These are phyloP conservation scores for Drosophila diplacantha DNA, from an alignment of 2,888 invertebrate species.

Conservation along the genomic window DNA sequence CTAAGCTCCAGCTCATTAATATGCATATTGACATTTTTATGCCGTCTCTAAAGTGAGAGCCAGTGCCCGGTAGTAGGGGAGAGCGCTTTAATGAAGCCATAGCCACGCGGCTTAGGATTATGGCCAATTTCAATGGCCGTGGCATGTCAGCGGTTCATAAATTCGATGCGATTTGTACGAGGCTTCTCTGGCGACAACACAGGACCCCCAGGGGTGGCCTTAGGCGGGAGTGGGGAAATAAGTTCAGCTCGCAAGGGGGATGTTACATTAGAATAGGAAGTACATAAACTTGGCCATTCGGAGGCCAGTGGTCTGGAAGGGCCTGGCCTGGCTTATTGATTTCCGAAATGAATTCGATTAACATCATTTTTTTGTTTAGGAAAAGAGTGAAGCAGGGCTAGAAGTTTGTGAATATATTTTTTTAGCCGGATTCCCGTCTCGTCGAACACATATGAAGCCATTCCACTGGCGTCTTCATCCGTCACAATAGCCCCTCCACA, in stretches of 20 bases:
- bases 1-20: conserved; percentile 54
- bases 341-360: conserved; percentile 10
- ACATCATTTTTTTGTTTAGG: background rate
- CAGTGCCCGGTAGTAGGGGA: conserved; percentile 25
- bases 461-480: conserved; percentile 33
- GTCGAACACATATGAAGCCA: conserved; percentile 13
- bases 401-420: conserved; percentile 10
- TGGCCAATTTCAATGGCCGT: conserved; percentile 56
- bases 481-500: conserved; percentile 21
- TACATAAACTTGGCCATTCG: conserved; percentile 19
- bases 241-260: background rate
- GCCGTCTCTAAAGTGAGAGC: conserved; percentile 51
- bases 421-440: conserved; percentile 1
- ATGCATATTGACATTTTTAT: conserved; percentile 66
- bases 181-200: conserved; percentile 7
- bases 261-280: conserved; percentile 23
- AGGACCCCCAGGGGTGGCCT: conserved; percentile 1
- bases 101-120: conserved; percentile 51
- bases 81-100: conserved; percentile 66
- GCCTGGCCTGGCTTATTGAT: conserved; percentile 3
- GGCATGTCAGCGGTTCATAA: conserved; percentile 69
- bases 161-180: conserved; percentile 51
- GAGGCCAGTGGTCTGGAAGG: conserved; percentile 6
- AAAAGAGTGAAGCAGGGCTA: background rate
- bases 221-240: background rate